These are phyloP conservation scores for Cydia splendana DNA, from an alignment of 1,140 invertebrate genomes.

Conservation along the genomic window DNA sequence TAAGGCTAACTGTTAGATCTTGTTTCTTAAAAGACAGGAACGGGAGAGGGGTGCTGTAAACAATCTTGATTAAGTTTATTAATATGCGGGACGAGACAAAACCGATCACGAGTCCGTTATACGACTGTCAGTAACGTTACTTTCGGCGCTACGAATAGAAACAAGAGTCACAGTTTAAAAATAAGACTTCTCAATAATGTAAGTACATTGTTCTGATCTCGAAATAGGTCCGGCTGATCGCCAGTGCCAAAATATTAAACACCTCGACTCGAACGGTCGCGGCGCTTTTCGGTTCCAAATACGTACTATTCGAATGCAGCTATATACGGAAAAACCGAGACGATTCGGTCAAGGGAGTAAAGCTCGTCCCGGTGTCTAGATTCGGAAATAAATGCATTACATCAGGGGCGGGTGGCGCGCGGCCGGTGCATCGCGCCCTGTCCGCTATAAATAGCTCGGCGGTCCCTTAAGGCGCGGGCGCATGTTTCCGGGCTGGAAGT, in stretches of 20 bases:
- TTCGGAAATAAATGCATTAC: slow-evolving; percentile 62
- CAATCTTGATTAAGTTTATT: slow-evolving; percentile 26
- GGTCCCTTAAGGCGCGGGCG: slow-evolving; percentile 76
- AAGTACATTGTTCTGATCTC: slow-evolving; percentile 30
- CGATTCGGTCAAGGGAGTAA: slow-evolving; percentile 37
- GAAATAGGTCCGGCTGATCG: slow-evolving; percentile 21
- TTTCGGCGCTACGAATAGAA: slow-evolving; percentile 20
- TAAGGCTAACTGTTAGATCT: background rate
- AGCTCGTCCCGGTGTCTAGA: slow-evolving; percentile 32
- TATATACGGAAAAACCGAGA: background rate
- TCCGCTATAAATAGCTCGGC: slow-evolving; percentile 70
- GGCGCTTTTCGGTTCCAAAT: slow-evolving; percentile 8
- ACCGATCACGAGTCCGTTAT: slow-evolving; percentile 30
- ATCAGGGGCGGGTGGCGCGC: slow-evolving; percentile 48
- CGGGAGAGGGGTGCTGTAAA: slow-evolving; percentile 1
- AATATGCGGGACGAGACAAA: slow-evolving; percentile 17
- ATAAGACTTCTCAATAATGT: slow-evolving; percentile 29
- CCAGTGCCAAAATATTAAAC: slow-evolving; percentile 21
- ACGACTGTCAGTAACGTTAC: slow-evolving; percentile 30
- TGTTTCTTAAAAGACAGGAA: background rate
- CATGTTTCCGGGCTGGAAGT: slow-evolving; percentile 78
- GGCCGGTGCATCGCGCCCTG: slow-evolving; percentile 47
- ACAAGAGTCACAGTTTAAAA: slow-evolving; percentile 24
- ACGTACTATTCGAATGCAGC: background rate
- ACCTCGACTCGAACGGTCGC: background rate